Conservation (phyloP, 1,140 invertebrate species). For the Potamilus streckersoni region DNA sequence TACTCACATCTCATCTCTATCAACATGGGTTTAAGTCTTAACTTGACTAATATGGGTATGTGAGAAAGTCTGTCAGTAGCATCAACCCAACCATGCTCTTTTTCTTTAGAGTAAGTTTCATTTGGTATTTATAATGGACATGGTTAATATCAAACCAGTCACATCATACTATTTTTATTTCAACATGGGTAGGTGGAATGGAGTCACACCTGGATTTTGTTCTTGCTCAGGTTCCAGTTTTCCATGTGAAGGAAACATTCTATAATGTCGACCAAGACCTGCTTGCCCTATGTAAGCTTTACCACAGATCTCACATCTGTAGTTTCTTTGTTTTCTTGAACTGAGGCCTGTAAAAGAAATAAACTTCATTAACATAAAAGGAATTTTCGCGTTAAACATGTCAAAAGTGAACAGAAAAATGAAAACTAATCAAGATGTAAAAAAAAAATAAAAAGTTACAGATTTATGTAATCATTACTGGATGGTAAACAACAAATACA, state of each 20-base stretch:
- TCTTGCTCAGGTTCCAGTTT: constrained; percentile 40
- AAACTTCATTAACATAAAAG: background rate
- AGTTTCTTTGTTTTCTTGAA: constrained; percentile 57
- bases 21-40: too few relatives aligned
- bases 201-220: constrained; percentile 20
- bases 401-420: too few relatives aligned
- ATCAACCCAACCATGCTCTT: background rate
- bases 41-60: too few relatives aligned
- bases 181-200: background rate
- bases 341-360: constrained; percentile 39
- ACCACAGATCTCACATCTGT: constrained; percentile 64
- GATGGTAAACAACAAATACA: too few relatives aligned
- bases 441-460: too few relatives aligned
- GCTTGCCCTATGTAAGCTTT: constrained; percentile 68
- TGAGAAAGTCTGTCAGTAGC: too few relatives aligned
- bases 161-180: background rate
- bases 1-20: too few relatives aligned
- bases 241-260: constrained; percentile 75
- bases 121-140: background rate
- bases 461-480: too few relatives aligned
- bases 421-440: too few relatives aligned
- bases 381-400: too few relatives aligned
- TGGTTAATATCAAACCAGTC: background rate
- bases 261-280: constrained; percentile 73
- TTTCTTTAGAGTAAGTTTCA: background rate